Percentiles rank a stretch among this genome's conserved stretches.
phyloP scores from a whole-genome alignment of 2,113 vertebrate genomes.

The Sminthopsis crassicaudata region DNA sequence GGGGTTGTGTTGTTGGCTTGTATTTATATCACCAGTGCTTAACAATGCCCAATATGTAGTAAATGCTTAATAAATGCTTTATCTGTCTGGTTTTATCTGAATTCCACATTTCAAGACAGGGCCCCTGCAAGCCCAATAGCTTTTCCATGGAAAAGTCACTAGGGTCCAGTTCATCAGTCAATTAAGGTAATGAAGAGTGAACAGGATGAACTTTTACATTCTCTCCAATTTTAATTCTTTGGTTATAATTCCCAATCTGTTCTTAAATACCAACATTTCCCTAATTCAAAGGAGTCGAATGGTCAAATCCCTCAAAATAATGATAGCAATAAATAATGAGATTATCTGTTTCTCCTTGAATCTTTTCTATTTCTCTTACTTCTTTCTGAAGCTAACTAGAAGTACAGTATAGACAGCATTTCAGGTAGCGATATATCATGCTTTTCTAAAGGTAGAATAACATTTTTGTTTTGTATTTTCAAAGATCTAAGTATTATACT shows the following conservation, averaged over 20 bases:
- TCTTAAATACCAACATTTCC: not conserved
- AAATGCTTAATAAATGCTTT: not conserved
- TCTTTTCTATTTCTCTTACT: not conserved
- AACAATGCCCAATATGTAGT: not conserved
- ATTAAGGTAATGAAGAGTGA: not conserved
- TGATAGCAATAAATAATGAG: not conserved
- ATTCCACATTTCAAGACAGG: not conserved
- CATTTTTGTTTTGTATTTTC: not conserved
- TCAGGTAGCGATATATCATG: not conserved
- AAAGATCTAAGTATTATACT: not conserved
- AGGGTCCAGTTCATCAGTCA: not conserved
- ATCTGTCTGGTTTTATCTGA: not conserved
- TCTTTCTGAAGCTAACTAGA: not conserved
- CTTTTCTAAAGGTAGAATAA: not conserved
- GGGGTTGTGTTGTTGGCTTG: not conserved
- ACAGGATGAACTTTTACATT: not conserved
- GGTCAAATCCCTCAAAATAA: not conserved
- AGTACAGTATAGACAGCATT: not conserved
- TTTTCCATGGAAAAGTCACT: not conserved
- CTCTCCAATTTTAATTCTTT: not conserved
- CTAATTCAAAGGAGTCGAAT: not conserved
- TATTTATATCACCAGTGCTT: not conserved
- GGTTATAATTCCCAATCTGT: not conserved
- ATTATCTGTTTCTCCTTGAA: not conserved
- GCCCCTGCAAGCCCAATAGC: not conserved